Evolutionary conservation across 2,113 vertebrate species (phyloP), one percentile per base, ranked within the genome.

Genomic region (Agelaius tricolor): DNA sequence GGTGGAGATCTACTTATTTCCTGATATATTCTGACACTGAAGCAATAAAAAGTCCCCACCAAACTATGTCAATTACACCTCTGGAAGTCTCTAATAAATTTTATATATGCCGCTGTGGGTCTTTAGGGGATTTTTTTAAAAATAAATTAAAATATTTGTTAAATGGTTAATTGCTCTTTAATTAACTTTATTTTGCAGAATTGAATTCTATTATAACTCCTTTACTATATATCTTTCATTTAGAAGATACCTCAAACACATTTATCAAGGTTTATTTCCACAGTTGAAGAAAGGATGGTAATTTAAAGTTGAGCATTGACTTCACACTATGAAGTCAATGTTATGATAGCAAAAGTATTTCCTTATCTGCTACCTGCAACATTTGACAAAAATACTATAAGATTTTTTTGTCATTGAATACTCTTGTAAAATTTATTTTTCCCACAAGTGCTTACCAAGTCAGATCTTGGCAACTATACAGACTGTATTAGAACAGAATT

Each of bases 71-170:
- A 90, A 72, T 9, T 78, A 10, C 4, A 69, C 2, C 12, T 75
- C 78, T 78, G 4, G 27, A 49, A 58, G 9, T 74, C 43, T 77
- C 13, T 74, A 91, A 47, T 54, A 77, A 91, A 16, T 43, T 61
- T 4, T 16, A 20, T 13, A 2, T 31, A 58, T 6, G 58, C n/a
- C n/a, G 2, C 6, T 66, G 4, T 27, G 2, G 1, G 11, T 0
- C 2, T 31, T 67, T 20, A 2, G 3, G 12, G 9, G 2, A 20
- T 33, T 37, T 51, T 19, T 22, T 46, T 19, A 13, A 5, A 5
- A 59, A 0, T 44, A 47, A 57, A 80, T 7, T 49, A 7, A 87
- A 66, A 76, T 27, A 46, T 3, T 5, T 0, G 19, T 33, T 30
- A 16, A 51, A 30, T 41, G 2, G 11, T 59, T 75, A 54, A 21